Evolutionary conservation across 2,888 invertebrate species (phyloP).

Genomic region (Cantharis nigra): DNA sequence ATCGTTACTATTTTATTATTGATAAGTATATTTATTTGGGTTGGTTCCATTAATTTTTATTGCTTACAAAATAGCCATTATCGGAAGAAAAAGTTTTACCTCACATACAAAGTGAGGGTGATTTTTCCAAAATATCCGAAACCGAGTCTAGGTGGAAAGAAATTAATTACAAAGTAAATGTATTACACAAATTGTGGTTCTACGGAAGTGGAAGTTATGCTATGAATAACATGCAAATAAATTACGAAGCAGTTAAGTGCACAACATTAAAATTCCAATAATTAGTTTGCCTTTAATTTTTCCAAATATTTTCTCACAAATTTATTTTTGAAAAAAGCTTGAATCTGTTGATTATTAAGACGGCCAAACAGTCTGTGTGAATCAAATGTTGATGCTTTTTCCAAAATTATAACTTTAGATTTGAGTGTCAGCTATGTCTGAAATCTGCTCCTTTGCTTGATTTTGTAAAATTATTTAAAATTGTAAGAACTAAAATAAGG

Average conservation of each 20-base stretch:
- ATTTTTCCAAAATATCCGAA: not conserved
- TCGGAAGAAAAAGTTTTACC: not conserved
- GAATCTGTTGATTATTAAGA: too few species aligned
- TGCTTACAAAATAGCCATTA: not conserved
- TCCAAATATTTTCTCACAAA: too few species aligned
- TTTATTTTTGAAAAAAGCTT: too few species aligned
- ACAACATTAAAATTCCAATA: not conserved
- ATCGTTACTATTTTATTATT: not conserved
- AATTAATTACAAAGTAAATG: not conserved
- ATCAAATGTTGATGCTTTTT: too few species aligned
- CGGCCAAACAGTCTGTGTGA: too few species aligned
- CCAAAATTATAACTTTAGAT: too few species aligned
- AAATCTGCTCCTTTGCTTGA: too few species aligned
- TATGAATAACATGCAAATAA: not conserved
- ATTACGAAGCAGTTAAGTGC: not conserved
- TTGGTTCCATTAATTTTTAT: not conserved
- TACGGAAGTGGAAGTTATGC: not conserved
- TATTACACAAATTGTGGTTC: not conserved
- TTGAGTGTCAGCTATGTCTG: too few species aligned
- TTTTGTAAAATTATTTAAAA: too few species aligned
- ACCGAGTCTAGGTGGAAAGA: not conserved
- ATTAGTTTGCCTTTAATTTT: not conserved
- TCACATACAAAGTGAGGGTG: not conserved
- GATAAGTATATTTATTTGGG: not conserved
- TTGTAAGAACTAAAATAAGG: too few species aligned